Evolutionary conservation across 2,888 invertebrate species (phyloP).

Genomic region (Ommatoiulus sabulosus): DNA sequence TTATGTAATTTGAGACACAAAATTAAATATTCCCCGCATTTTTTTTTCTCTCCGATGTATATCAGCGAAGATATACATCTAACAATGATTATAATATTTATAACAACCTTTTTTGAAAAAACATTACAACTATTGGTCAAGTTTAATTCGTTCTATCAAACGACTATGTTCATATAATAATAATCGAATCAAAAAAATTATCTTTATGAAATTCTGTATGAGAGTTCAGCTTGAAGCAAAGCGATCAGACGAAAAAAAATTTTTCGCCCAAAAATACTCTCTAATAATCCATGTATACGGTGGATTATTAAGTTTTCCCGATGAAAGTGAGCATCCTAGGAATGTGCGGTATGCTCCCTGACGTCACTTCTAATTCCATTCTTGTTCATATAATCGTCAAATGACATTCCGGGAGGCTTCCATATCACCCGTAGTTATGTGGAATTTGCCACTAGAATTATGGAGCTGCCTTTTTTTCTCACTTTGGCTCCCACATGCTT

Average conservation of each 20-base stretch:
- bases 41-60: no score
- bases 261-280: neutral
- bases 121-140: no score
- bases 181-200: neutral
- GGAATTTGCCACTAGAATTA: constrained; percentile 13
- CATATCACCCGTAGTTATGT: constrained; percentile 3
- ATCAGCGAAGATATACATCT: no score
- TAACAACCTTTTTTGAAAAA: no score
- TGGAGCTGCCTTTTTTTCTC: neutral
- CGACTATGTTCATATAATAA: no score
- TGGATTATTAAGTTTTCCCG: constrained; percentile 50
- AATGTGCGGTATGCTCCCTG: constrained; percentile 46
- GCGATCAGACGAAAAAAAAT: neutral
- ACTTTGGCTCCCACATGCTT: neutral
- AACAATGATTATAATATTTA: no score
- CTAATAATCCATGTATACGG: constrained; percentile 29
- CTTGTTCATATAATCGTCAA: constrained; percentile 6
- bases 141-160: no score
- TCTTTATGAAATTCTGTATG: neutral
- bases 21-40: no score
- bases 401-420: neutral
- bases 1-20: no score
- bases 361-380: constrained; percentile 44
- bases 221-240: neutral
- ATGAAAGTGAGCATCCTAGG: constrained; percentile 38